Percentiles rank a stretch among this genome's conserved stretches.
phyloP scores from a whole-genome alignment of 2,113 vertebrate species.

The Engraulis encrasicolus region DNA sequence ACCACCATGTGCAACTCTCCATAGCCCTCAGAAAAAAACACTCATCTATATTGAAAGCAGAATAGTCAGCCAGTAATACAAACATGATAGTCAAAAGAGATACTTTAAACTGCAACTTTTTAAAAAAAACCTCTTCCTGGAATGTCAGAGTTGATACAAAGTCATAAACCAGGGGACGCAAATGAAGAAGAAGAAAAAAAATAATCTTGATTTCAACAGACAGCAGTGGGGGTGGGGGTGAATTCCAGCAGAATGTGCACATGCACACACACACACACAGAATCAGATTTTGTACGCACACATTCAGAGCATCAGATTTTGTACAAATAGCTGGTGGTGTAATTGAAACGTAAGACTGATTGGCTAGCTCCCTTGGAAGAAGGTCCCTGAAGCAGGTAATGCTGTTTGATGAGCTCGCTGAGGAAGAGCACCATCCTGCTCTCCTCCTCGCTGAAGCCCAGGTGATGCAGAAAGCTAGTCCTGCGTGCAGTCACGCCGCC shows the following conservation, averaged over 20 bases:
- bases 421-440: conserved; percentile 88
- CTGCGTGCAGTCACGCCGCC: conserved; percentile 73
- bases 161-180: background rate
- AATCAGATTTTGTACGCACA: conserved; percentile 95
- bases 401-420: conserved; percentile 89
- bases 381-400: conserved; percentile 81
- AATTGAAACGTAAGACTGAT: conserved; percentile 89
- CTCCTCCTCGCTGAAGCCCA: conserved; percentile 88
- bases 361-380: conserved; percentile 56
- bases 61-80: background rate
- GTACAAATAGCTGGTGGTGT: conserved; percentile 92
- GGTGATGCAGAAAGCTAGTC: conserved; percentile 81
- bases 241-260: background rate
- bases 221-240: background rate
- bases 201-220: conserved; percentile 44
- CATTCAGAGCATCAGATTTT: conserved; percentile 89
- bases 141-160: background rate
- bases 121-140: background rate
- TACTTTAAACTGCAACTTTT: conserved; percentile 1
- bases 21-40: background rate
- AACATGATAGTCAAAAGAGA: background rate
- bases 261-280: no score
- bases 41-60: background rate
- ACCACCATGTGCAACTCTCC: background rate
- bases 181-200: conserved; percentile 1